Percentiles rank a stretch among this genome's conserved stretches.
Conservation (phyloP, 2,113 vertebrate species). For the Barbus barbus region DNA sequence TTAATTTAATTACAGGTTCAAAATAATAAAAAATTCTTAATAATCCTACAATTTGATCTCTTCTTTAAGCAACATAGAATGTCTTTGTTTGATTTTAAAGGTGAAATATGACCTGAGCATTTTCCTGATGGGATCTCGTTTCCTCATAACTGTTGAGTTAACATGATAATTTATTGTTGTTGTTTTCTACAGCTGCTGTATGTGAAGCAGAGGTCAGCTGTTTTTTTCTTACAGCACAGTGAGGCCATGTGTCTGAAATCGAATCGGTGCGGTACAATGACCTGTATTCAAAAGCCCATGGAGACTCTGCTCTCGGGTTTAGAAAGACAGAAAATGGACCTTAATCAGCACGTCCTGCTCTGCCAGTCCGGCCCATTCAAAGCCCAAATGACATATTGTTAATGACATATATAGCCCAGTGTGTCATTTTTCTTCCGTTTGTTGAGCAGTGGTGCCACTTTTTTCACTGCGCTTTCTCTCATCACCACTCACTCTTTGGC, state of each 20-base stretch:
- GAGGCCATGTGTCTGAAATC: background rate
- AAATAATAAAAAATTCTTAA: too few species aligned
- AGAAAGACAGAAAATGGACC: background rate
- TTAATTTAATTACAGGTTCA: too few species aligned
- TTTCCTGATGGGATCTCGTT: background rate
- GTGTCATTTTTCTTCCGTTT: conserved; percentile 30
- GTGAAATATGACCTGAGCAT: too few species aligned
- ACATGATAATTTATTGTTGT: background rate
- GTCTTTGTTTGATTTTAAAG: too few species aligned
- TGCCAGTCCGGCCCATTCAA: background rate
- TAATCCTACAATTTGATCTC: too few species aligned
- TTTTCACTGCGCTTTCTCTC: background rate
- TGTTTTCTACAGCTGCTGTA: background rate
- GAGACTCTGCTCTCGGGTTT: background rate
- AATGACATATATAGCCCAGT: conserved; percentile 18
- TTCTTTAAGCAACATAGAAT: too few species aligned
- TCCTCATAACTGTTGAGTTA: background rate
- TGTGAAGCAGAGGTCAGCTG: background rate
- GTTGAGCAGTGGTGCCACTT: background rate
- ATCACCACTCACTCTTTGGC: background rate
- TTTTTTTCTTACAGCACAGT: background rate
- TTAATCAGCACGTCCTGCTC: background rate
- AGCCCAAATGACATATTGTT: background rate
- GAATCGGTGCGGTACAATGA: too few species aligned
- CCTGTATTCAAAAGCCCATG: background rate